Base-by-base conservation (phyloP, 2,888 invertebrate species). In the Phengaris alcon region DNA sequence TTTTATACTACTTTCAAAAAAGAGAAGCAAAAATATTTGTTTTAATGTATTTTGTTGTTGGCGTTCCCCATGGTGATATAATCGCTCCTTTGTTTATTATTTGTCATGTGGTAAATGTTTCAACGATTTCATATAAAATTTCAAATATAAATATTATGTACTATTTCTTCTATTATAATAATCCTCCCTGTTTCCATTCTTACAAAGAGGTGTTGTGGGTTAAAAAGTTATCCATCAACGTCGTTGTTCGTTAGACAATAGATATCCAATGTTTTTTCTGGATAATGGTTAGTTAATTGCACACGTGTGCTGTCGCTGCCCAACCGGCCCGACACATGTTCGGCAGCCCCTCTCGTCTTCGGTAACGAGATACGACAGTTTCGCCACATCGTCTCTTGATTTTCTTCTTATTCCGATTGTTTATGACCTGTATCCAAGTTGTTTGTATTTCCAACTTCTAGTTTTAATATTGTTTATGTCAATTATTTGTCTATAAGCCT, bases 241-340 rank as follows among this genome's bases (percentile, higher is more conserved):
- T 69, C 69, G 46, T 4, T 35, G 35, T 35, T 35, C 10, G 46
- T 6, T 64, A 69, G 48, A 69, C 48, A 69, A 69, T 69, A 69
- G 55, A 55, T 55, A 48, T 48, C 15, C 69, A 48, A 68, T 68
- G 68, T 69, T 69, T 69, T 69, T 48, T 69, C 9, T 48, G 54
- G 68, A 22, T 35, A 54, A 55, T 54, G 52, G 52, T 74, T 51
- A 64, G 52, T 68, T 35, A 52, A 64, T 74, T 44, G 84, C 88
- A 88, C 88, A 64, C 64, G 64, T 52, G 88, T 89, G 91, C 87
- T 86, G 75, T 64, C 64, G 12, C 76, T 80, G 79, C 79, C 80
- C 83, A 81, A 80, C 91, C 76, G 79, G 79, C 79, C 80, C 83
- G 81, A 80, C 91, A 91, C 87, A 88, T 91, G 91, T 90, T 87